phyloP scores from a whole-genome alignment of 2,797 vertebrate genomes.

The Antennarius maculatus region DNA sequence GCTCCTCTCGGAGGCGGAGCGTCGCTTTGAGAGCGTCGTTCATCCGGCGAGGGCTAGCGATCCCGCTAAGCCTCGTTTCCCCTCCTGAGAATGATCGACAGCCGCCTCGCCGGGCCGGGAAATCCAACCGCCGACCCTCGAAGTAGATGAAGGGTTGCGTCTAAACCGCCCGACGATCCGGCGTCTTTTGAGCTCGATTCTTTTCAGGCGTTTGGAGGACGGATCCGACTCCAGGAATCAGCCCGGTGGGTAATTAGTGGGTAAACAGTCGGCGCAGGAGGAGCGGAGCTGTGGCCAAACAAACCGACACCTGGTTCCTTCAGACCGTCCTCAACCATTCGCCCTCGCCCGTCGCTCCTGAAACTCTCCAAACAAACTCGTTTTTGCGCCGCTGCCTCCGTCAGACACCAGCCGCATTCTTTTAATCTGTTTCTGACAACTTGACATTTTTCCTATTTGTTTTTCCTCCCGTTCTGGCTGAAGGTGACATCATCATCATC shows the following conservation, averaged over 20 bases:
- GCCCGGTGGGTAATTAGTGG: conserved; percentile 7
- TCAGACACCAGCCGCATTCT: conserved; percentile 5
- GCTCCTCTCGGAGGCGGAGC: conserved; percentile 25
- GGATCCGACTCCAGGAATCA: conserved; percentile 1
- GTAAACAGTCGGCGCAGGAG: neutral
- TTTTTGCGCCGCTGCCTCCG: neutral
- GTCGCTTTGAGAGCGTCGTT: conserved; percentile 23
- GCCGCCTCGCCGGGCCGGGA: neutral
- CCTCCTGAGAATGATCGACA: conserved; percentile 15
- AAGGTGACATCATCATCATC: conserved; percentile 46
- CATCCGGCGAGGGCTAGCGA: conserved; percentile 5
- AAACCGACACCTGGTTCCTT: neutral
- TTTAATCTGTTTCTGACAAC: conserved; percentile 30
- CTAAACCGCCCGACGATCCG: conserved; percentile 10
- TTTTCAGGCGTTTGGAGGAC: neutral
- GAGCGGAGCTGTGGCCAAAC: too few species aligned
- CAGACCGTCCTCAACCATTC: neutral
- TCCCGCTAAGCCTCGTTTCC: conserved; percentile 37
- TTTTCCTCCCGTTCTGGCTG: conserved; percentile 30
- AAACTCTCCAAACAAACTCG: conserved; percentile 2
- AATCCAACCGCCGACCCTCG: conserved; percentile 13
- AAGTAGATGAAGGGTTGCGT: conserved; percentile 3
- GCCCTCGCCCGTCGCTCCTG: neutral
- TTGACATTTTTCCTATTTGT: conserved; percentile 43
- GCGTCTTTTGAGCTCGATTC: conserved; percentile 1